phyloP scores from a whole-genome alignment of 2,888 invertebrate genomes.

The Lymantria dispar region DNA sequence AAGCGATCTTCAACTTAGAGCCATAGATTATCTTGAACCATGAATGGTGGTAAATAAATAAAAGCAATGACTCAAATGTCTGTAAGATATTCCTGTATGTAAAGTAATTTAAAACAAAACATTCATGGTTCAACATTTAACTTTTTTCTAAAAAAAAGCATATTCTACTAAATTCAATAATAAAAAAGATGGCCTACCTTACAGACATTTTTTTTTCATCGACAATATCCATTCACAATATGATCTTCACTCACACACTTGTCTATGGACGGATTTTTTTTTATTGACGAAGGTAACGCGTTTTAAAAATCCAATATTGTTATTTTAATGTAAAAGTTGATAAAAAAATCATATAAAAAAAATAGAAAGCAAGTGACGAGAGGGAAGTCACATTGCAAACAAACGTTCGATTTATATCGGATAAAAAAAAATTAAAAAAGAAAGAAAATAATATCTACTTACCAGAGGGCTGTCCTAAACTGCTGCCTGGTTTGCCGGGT shows the following conservation, averaged over 20 bases:
- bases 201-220: conserved; percentile 71
- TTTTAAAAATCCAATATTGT: conserved; percentile 13
- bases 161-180: conserved; percentile 16
- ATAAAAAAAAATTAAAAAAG: conserved; percentile 36
- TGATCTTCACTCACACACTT: conserved; percentile 59
- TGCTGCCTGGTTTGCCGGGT: conserved; percentile 69
- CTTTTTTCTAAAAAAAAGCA: conserved; percentile 18
- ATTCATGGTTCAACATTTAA: conserved; percentile 69
- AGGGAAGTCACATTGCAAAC: conserved; percentile 75
- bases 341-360: conserved; percentile 13
- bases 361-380: conserved; percentile 64
- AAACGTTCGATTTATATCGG: conserved; percentile 58
- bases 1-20: background rate
- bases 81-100: conserved; percentile 66
- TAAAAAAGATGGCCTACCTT: conserved; percentile 76
- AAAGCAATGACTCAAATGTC: conserved; percentile 65
- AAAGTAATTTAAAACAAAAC: conserved; percentile 33
- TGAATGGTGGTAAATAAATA: conserved; percentile 56
- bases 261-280: conserved; percentile 30
- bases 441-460: conserved; percentile 37
- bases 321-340: conserved; percentile 6
- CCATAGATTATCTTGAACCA: conserved; percentile 54
- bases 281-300: conserved; percentile 22
- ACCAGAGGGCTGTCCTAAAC: conserved; percentile 73
- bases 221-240: conserved; percentile 78